Evolutionary conservation across 2,113 vertebrate species (phyloP), one percentile per base, ranked within the genome.

Genomic region (Tragulus kanchil): DNA sequence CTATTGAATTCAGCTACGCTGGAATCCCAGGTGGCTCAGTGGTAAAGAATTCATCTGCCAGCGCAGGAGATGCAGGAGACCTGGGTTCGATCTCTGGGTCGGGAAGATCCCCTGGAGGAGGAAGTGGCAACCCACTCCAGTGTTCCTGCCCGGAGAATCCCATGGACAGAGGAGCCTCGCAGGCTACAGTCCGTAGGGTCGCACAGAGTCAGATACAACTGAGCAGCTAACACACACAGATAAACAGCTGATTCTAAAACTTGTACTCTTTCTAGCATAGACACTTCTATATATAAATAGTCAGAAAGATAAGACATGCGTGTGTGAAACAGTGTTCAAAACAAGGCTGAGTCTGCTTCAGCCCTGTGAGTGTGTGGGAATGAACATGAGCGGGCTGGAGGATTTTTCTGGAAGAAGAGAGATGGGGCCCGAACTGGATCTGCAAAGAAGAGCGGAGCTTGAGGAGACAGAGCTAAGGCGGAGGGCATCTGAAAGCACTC

Each of bases 141-240:
- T 42, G 7, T 6, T 71, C 10, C 42, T 42, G 67, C 19, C 36
- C 42, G 67, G 67, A 71, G 5, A 71, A 42, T 71, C 36, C 67
- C 19, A 42, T 12, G 9, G n/a, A 23, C 5, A 6, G 67, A 42
- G 67, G 19, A 71, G 19, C 36, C 67, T 71, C n/a, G 5, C 1
- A 0, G 36, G 67, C 5, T 6, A 21, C 19, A 23, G 19, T 23
- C 19, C n/a, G 12, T 12, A 10, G 67, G 9, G 4, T 71, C 0
- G 4, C 67, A 71, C 67, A 71, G n/a, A 71, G 17, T 42, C 4
- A 1, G 67, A 42, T 9, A 42, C 0, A 9, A 42, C 67, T 21
- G n/a, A 69, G n/a, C 0, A 0, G 56, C 16, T 7, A 16, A 9
- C 58, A 25, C 59, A 61, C 59, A 61, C 59, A 61, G 7, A 61